These are phyloP conservation scores for Scaptodrosophila lebanonensis DNA, from an alignment of 1,140 invertebrate genomes.

Conservation along the genomic window DNA sequence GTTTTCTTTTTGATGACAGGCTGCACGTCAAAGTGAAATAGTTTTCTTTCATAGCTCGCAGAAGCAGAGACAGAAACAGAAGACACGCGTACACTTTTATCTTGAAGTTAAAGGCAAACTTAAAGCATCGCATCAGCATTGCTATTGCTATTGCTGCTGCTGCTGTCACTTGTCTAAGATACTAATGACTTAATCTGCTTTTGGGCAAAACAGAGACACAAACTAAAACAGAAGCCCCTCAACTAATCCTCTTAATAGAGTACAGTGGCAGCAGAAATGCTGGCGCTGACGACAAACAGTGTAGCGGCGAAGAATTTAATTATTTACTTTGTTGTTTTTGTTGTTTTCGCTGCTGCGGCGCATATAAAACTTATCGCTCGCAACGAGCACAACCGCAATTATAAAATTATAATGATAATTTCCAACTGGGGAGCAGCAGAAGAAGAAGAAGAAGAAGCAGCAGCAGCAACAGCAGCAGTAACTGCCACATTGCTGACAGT, in stretches of 20 bases:
- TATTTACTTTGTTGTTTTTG: slow-evolving; percentile 3
- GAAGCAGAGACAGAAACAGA: too few relatives aligned
- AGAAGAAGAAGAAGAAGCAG: neutral
- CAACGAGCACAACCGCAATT: slow-evolving; percentile 64
- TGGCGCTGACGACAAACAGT: slow-evolving; percentile 9
- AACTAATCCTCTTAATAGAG: slow-evolving; percentile 72
- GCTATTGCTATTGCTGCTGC: too few relatives aligned
- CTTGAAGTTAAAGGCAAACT: too few relatives aligned
- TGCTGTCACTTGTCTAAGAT: too few relatives aligned
- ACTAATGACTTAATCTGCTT: slow-evolving; percentile 74
- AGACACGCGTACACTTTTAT: too few relatives aligned
- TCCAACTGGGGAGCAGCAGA: slow-evolving; percentile 55
- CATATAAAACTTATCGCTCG: slow-evolving; percentile 71
- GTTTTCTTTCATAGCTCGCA: too few relatives aligned
- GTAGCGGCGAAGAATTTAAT: too few relatives aligned
- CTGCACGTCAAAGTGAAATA: too few relatives aligned
- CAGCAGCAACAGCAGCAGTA: neutral
- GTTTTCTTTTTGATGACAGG: too few relatives aligned
- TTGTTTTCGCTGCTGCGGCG: slow-evolving; percentile 16
- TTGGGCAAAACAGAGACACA: slow-evolving; percentile 44
- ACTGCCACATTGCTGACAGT: slow-evolving; percentile 53
- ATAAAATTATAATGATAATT: slow-evolving; percentile 76
- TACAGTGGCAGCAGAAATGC: slow-evolving; percentile 36
- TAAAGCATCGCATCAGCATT: too few relatives aligned
- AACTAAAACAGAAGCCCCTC: slow-evolving; percentile 43